Evolutionary conservation across 2,113 vertebrate species (phyloP), one percentile per base, ranked within the genome.

Genomic region (Willisornis vidua): DNA sequence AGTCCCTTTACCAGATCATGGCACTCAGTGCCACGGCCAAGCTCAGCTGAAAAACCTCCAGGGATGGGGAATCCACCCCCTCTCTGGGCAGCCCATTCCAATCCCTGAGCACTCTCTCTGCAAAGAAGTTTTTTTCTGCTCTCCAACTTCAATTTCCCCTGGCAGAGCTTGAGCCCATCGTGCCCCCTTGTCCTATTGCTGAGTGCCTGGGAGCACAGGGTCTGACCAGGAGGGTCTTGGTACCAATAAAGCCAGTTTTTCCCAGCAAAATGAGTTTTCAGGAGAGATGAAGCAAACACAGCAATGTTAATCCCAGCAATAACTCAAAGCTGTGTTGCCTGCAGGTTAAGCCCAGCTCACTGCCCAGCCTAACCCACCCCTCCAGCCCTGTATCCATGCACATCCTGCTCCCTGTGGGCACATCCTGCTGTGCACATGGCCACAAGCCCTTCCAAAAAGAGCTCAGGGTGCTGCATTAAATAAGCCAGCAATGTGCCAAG

Each of bases 281-380:
- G 25, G 45, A 43, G 23, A 45, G 49, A 41, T 4, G 16, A 52
- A 88, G 33, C 15, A 28, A 88, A 52, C 19, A 5, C 0, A 1
- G 29, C 22, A 37, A 22, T 1, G 0, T 6, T 14, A 54, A 66
- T 9, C 14, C 0, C 1, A 76, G 83, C 18, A n/a, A 20, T 22
- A 59, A 8, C 62, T 61, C 1, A 0, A 16, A 82, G 48, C 52
- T 28, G 33, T 14, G 81, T 0, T 62, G 59, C 55, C 68, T 28
- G 6, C 2, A 4, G 48, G 49, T 13, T 14, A 20, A 73, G 70
- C 37, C 4, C 51, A 72, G 79, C 43, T 71, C 23, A 0, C 10
- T 33, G 41, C 66, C 45, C 52, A 75, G 87, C 33, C 72, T 45
- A 54, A 19, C 5, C 35, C 45, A 29, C 7, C 25, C 8, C 5